These are phyloP conservation scores for Harmothoe impar DNA, from an alignment of 2,888 invertebrate species.

Conservation along the genomic window DNA sequence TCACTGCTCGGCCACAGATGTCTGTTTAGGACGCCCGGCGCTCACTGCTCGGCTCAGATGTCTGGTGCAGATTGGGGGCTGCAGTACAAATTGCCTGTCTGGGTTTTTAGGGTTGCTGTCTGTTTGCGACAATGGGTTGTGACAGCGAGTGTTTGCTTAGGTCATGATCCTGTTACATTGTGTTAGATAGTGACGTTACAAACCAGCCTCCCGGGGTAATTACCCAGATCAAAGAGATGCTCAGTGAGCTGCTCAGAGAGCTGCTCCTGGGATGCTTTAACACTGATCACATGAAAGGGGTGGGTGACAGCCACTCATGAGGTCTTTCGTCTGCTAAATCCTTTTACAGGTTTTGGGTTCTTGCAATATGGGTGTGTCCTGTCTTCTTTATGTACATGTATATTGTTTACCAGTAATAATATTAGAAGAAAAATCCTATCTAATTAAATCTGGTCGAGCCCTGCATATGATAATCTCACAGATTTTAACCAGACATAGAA, in stretches of 20 bases:
- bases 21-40: too few relatives aligned
- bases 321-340: too few relatives aligned
- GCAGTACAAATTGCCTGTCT: slow-evolving; percentile 26
- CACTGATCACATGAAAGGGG: not conserved
- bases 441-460: too few relatives aligned
- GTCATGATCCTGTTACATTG: not conserved
- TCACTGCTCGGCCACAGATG: not conserved
- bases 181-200: not conserved
- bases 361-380: too few relatives aligned
- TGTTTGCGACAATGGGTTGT: not conserved
- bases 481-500: too few relatives aligned
- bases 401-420: too few relatives aligned
- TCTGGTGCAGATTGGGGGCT: not conserved
- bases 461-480: too few relatives aligned
- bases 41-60: not conserved
- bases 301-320: not conserved
- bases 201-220: not conserved
- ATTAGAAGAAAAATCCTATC: too few relatives aligned
- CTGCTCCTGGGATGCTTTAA: not conserved
- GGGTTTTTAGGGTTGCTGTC: not conserved
- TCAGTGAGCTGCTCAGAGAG: too few relatives aligned
- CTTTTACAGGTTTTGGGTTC: too few relatives aligned
- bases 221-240: slow-evolving; percentile 23
- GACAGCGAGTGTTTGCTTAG: slow-evolving; percentile 37
- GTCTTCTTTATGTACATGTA: too few relatives aligned